Conservation (phyloP, 2,888 invertebrate genomes). For the Isotomurus palustris region DNA sequence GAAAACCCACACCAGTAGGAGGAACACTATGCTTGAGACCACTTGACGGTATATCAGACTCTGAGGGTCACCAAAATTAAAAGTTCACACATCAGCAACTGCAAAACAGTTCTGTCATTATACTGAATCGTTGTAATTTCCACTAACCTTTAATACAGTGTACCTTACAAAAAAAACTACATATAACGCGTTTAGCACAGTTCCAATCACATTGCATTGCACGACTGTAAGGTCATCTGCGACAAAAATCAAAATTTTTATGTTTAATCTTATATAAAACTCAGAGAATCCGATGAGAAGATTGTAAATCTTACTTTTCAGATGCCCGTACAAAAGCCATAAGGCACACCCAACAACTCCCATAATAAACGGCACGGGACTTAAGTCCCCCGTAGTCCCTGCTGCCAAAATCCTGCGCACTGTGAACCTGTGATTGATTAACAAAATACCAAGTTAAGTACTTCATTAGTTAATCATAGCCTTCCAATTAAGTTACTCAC, state of each 20-base stretch:
- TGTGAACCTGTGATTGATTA: slow-evolving; percentile 43
- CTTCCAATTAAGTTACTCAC: slow-evolving; percentile 57
- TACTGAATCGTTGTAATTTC: neutral
- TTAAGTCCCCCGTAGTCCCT: slow-evolving; percentile 38
- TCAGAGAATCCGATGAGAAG: neutral
- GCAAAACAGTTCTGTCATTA: neutral
- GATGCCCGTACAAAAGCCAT: slow-evolving; percentile 39
- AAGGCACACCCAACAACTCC: slow-evolving; percentile 57
- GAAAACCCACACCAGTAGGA: neutral
- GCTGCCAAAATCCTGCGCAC: slow-evolving; percentile 31
- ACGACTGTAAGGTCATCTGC: slow-evolving; percentile 32
- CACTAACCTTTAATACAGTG: slow-evolving; percentile 31
- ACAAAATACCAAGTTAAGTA: neutral
- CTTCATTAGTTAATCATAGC: neutral
- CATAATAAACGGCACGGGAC: slow-evolving; percentile 40
- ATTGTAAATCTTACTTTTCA: slow-evolving; percentile 25
- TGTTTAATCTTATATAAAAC: no score
- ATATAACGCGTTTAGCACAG: slow-evolving; percentile 38
- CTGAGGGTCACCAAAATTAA: slow-evolving; percentile 26
- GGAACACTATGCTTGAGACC: neutral
- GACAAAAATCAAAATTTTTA: neutral
- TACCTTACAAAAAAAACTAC: slow-evolving; percentile 34
- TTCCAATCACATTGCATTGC: slow-evolving; percentile 39
- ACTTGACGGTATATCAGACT: slow-evolving; percentile 33
- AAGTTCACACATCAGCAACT: neutral